Conservation (phyloP, 2,113 vertebrate genomes). For the Isurus oxyrinchus region DNA sequence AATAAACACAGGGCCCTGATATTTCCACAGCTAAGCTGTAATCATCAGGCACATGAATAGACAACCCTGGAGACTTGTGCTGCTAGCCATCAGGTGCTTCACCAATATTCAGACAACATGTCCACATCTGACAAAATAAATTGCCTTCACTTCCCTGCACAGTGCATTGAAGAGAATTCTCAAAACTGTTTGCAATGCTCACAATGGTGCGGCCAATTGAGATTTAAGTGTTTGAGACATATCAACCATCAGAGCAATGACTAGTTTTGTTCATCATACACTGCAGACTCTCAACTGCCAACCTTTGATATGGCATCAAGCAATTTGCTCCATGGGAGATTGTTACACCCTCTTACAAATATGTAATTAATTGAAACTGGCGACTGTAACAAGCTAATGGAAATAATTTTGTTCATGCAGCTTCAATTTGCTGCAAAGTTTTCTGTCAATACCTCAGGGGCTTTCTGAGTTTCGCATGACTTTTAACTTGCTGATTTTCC, state of each 20-base stretch:
- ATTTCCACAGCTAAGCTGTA: not conserved
- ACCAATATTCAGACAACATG: not conserved
- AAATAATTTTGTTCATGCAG: not conserved
- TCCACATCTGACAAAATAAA: slow-evolving; percentile 8
- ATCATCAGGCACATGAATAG: not conserved
- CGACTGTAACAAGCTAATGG: not conserved
- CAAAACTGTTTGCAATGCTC: not conserved
- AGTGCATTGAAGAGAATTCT: not conserved
- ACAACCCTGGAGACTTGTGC: not conserved
- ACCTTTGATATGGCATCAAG: not conserved
- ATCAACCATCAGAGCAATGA: not conserved
- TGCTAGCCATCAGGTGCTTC: not conserved
- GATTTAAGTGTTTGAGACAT: not conserved
- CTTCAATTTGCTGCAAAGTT: not conserved
- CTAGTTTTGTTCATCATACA: not conserved
- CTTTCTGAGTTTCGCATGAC: not conserved
- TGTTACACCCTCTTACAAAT: not conserved
- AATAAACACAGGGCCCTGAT: not conserved
- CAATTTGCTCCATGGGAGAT: not conserved
- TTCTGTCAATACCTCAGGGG: not conserved
- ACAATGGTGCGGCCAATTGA: not conserved
- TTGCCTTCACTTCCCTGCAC: not conserved
- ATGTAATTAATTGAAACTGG: not conserved
- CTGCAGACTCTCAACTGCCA: not conserved
- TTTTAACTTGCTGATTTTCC: not conserved